Evolutionary conservation across 2,888 invertebrate genomes (phyloP).

Genomic region (Agrilus biguttatus): DNA sequence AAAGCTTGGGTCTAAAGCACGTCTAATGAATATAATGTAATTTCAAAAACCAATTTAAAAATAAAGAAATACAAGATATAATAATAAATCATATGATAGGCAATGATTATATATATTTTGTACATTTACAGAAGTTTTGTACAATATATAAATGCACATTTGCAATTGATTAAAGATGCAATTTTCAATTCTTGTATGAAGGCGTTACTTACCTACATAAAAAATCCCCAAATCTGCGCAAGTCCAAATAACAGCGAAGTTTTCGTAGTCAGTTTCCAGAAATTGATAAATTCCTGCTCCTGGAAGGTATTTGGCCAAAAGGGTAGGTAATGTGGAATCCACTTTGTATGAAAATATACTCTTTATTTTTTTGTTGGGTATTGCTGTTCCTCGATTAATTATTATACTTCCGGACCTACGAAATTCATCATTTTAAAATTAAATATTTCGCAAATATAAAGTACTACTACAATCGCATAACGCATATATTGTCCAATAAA

Average conservation of each 20-base stretch:
- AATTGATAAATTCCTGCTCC: constrained; percentile 59
- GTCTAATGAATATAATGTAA: background rate
- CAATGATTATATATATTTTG: no score
- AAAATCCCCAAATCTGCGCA: constrained; percentile 51
- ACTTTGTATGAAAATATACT: constrained; percentile 43
- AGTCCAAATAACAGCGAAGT: constrained; percentile 59
- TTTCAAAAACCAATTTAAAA: constrained; percentile 8
- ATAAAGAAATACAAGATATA: background rate
- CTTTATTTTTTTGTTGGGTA: constrained; percentile 31
- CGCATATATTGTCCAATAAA: no score
- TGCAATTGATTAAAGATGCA: background rate
- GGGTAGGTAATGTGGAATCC: constrained; percentile 43
- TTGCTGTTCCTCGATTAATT: constrained; percentile 47
- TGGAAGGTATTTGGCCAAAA: constrained; percentile 51
- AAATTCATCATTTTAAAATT: constrained; percentile 4
- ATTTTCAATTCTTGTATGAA: constrained; percentile 1
- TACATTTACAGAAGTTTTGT: no score
- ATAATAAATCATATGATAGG: no score
- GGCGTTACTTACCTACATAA: constrained; percentile 37
- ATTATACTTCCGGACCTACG: constrained; percentile 47
- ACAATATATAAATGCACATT: no score
- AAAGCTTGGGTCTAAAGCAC: no score
- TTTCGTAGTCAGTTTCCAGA: constrained; percentile 56
- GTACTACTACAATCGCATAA: no score
- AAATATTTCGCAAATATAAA: background rate